Percentiles rank a stretch among this genome's conserved stretches.
phyloP scores from a whole-genome alignment of 2,888 invertebrate genomes.

The Calliscelio sp. region DNA sequence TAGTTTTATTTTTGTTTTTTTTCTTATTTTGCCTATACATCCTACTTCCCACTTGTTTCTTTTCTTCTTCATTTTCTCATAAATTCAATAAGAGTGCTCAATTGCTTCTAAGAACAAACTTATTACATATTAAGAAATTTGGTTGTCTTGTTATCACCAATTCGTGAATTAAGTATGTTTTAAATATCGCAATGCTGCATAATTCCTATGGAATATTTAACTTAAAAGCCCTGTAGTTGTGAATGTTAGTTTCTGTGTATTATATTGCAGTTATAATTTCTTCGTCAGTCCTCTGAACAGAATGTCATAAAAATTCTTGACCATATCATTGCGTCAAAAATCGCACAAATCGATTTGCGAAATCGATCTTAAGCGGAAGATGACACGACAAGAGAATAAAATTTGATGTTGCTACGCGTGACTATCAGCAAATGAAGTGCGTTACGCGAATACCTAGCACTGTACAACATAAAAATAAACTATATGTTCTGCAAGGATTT shows the following conservation, averaged over 20 bases:
- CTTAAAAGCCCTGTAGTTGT: no score
- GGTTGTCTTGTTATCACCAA: no score
- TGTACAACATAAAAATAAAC: no score
- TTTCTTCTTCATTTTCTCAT: conserved; percentile 32
- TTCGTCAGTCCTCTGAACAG: conserved; percentile 35
- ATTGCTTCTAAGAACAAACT: no score
- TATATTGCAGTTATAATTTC: not conserved
- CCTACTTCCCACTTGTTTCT: conserved; percentile 6
- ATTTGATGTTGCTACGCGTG: conserved; percentile 78
- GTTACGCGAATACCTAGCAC: conserved; percentile 81
- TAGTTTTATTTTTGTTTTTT: conserved; percentile 18
- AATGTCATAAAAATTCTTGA: conserved; percentile 59
- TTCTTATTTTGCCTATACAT: conserved; percentile 5
- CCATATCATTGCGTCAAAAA: conserved; percentile 71
- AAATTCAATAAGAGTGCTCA: no score
- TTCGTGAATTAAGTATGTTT: no score
- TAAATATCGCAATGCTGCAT: no score
- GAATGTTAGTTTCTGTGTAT: not conserved
- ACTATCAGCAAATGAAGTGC: conserved; percentile 81
- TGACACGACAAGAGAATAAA: conserved; percentile 64
- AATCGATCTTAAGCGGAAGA: conserved; percentile 66
- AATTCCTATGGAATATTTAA: not conserved
- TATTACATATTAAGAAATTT: no score
- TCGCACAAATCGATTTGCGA: conserved; percentile 67
- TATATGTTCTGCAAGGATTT: no score